Evolutionary conservation across 2,113 vertebrate genomes (phyloP), one percentile per base, ranked within the genome.

Genomic region (Tauraco erythrolophus): DNA sequence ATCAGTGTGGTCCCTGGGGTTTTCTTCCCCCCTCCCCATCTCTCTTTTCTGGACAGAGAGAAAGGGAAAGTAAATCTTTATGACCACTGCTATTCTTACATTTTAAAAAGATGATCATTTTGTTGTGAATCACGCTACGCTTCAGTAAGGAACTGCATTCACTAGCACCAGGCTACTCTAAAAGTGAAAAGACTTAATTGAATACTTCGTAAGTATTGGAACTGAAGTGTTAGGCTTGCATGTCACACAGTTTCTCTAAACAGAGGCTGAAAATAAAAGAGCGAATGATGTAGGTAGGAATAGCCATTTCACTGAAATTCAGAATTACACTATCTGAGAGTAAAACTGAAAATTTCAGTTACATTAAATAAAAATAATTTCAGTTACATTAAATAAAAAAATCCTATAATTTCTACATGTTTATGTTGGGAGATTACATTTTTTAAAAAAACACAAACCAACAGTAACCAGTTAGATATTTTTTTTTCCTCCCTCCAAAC

Each of bases 51-150:
- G 57, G 56, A 65, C 22, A 51, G 41, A 65, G 37, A 60, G 69
- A 77, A 92, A 93, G 76, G 50, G 39, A 94, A 93, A 94, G 85
- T 58, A 91, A 88, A 81, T 84, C 84, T 85, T 94, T 70, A 83
- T 69, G 69, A 93, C 61, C 33, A 39, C 7, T 13, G 24, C 33
- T 74, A 61, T 64, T 72, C 77, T 89, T 91, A 78, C 15, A 35
- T 80, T 91, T 86, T 65, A 96, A 82, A 94, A 66, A 80, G 23
- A 64, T 45, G 64, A 78, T 3, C 15, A 27, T 25, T 96, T 57
- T 90, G 28, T 9, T 50, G 48, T 23, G 18, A 87, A 90, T 75
- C 48, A 89, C 35, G 33, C 58, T 72, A 43, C 53, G 61, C 18
- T 89, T 89, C 53, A 27, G 15, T 8, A 13, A 43, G 57, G 60